Evolutionary conservation across 2,797 vertebrate species (phyloP), one percentile per base, ranked within the genome.

Genomic region (Betta splendens): DNA sequence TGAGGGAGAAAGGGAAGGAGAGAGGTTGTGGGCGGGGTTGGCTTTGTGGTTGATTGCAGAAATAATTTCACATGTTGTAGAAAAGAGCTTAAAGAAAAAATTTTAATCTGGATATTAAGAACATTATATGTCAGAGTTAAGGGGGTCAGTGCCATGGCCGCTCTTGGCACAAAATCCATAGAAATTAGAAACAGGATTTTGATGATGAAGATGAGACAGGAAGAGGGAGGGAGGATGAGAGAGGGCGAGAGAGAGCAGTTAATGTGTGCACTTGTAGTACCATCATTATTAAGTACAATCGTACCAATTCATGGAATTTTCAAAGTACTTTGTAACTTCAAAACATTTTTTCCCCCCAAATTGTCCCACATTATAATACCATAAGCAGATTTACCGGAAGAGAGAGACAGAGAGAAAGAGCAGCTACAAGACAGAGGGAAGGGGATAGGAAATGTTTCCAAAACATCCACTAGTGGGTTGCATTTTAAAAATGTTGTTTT

Each of bases 81-180:
- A 83, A 78, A 90, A 91, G 85, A 83, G 90, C 91, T 92, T 92
- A 91, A 89, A 87, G 81, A 78, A 77, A 80, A 87, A 87, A 79
- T 81, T 77, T 81, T 92, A 90, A 92, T 92, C 90, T 92, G 85
- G 89, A 92, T 92, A 92, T 92, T 92, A 91, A 91, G 90, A 92
- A 91, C 85, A 86, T 90, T 91, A 91, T 90, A 87, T 91, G 81
- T 87, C 79, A 71, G 84, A 89, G 87, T 89, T 85, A 84, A 83
- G 72, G 79, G 85, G 89, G 89, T 93, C 89, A 91, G 66, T 45
- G 60, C 81, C n/a, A 15, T 84, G 83, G 83, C 71, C 87, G 82
- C 72, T 74, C 73, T 77, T 75, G 83, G 83, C 83, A 83, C 77
- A 73, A 91, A 91, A 92, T 87, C 84, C 89, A 89, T 60, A 87